phyloP scores from a whole-genome alignment of 2,888 invertebrate genomes.

The Phyllotreta striolata region DNA sequence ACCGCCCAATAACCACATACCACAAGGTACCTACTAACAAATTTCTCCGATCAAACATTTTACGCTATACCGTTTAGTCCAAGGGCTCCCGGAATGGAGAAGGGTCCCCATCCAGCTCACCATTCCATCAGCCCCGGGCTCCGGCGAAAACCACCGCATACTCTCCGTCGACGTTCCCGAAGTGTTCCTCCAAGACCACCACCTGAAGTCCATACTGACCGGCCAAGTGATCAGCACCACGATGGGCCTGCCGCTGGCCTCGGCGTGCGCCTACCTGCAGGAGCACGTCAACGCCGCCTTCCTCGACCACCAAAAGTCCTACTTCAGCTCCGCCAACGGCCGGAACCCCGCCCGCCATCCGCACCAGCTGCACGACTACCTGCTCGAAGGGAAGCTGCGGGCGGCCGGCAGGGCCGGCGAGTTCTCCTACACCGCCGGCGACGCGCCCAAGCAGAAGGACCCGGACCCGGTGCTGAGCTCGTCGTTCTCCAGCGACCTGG shows the following conservation, averaged over 20 bases:
- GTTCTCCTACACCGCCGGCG: constrained; percentile 13
- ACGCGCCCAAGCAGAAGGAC: constrained; percentile 5
- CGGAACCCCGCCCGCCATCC: constrained; percentile 21
- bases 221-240: constrained; percentile 89
- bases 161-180: constrained; percentile 90
- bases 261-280: constrained; percentile 83
- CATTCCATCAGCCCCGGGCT: constrained; percentile 79
- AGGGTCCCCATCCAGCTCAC: constrained; percentile 75
- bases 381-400: constrained; percentile 19
- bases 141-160: constrained; percentile 70
- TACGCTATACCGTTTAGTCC: constrained; percentile 28
- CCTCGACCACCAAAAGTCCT: constrained; percentile 48
- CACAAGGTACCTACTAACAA: constrained; percentile 35
- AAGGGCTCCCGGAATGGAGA: constrained; percentile 53
- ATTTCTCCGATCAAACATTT: constrained; percentile 5
- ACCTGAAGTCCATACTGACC: constrained; percentile 75
- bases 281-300: constrained; percentile 86
- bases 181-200: constrained; percentile 70
- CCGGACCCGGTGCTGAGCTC: constrained; percentile 23
- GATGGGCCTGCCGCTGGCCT: constrained; percentile 81
- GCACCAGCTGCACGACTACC: constrained; percentile 6
- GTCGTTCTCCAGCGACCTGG: constrained; percentile 16
- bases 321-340: constrained; percentile 39
- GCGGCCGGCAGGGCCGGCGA: constrained; percentile 16
- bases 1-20: constrained; percentile 47